phyloP scores from a whole-genome alignment of 2,113 vertebrate genomes.

The Bombycilla garrulus region DNA sequence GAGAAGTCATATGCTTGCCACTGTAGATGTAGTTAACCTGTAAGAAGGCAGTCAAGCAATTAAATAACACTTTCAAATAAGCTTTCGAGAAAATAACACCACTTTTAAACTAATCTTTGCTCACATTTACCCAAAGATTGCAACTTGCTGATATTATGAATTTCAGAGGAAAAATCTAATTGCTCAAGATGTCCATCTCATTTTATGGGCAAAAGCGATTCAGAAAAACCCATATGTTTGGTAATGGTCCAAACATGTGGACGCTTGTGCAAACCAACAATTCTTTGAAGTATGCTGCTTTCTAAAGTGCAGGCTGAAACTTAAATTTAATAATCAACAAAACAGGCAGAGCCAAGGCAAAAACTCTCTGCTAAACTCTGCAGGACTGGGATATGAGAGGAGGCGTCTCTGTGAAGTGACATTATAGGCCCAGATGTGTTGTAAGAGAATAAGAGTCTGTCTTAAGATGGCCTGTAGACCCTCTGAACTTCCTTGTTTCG shows the following conservation, averaged over 20 bases:
- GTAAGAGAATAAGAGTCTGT: conserved; percentile 32
- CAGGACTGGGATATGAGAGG: conserved; percentile 18
- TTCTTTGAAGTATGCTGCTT: conserved; percentile 45
- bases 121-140: background rate
- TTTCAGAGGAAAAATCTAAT: background rate
- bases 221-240: conserved; percentile 59
- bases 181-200: conserved; percentile 36
- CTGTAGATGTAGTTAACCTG: background rate
- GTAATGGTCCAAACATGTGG: conserved; percentile 54
- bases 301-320: conserved; percentile 46
- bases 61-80: background rate
- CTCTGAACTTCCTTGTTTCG: conserved; percentile 42
- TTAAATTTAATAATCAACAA: conserved; percentile 57
- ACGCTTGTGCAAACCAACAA: conserved; percentile 48
- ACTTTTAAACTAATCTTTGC: background rate
- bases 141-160: background rate
- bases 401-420: conserved; percentile 57
- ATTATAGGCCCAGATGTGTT: conserved; percentile 57
- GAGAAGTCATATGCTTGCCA: background rate
- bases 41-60: background rate
- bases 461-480: conserved; percentile 38
- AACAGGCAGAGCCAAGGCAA: conserved; percentile 35
- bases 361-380: conserved; percentile 12
- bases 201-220: conserved; percentile 23
- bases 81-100: background rate